A percentile compares a stretch with the other conserved stretches of the same genome.
These are phyloP conservation scores for Gastrophysa polygoni DNA, from an alignment of 2,888 invertebrate species.

Conservation along the genomic window DNA sequence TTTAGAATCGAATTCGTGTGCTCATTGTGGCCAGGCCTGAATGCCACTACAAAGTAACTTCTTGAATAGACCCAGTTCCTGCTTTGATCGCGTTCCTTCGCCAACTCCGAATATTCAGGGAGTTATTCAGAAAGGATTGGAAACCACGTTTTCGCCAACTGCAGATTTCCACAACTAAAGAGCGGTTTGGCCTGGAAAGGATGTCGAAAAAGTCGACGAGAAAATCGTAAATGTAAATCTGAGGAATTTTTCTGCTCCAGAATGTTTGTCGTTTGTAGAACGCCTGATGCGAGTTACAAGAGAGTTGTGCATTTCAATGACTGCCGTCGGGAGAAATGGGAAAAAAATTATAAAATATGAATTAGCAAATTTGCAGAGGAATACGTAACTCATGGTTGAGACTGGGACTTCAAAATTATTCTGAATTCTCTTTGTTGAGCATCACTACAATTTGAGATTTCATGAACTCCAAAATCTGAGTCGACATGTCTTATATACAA, in stretches of 20 bases:
- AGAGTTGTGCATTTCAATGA: background rate
- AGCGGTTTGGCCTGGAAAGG: conserved; percentile 12
- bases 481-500: no score
- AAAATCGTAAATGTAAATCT: conserved; percentile 8
- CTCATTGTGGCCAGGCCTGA: background rate
- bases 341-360: background rate
- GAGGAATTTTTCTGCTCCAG: background rate
- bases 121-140: conserved; percentile 20
- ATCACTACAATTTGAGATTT: no score
- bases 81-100: conserved; percentile 8
- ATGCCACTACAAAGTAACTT: background rate
- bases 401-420: no score
- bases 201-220: conserved; percentile 4
- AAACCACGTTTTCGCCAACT: conserved; percentile 10
- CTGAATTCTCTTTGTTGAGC: no score
- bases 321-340: background rate
- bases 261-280: background rate
- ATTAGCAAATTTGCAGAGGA: background rate
- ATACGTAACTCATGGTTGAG: no score
- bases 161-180: conserved; percentile 15
- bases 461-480: no score
- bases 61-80: conserved; percentile 7
- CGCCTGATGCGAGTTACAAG: background rate
- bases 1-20: background rate
- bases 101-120: conserved; percentile 21